Evolutionary conservation across 1,140 invertebrate genomes (phyloP), one percentile per base, ranked within the genome.

Genomic region (Nasonia giraulti): DNA sequence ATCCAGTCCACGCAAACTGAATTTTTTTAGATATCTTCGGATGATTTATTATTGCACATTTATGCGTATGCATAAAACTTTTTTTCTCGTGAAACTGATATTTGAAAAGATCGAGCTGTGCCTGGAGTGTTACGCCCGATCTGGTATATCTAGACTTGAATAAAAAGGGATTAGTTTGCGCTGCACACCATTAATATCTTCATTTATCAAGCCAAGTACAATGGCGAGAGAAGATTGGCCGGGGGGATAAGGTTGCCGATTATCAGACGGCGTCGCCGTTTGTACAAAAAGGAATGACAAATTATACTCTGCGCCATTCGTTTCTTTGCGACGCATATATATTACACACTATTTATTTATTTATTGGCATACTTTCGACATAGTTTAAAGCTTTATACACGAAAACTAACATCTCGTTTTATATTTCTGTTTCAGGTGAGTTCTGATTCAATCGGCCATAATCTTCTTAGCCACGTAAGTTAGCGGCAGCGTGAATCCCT

Each of bases 401-500:
- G 11, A 62, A 62, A 62, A 62, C 27, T 71, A 71, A 71, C 14
- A 27, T 23, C 2, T 31, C 4, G 20, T 17, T 71, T 3, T 71
- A 5, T 71, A 10, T 71, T 33, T 71, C 7, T 71, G 69, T 71
- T 71, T 11, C 69, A 71, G 69, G 69, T 71, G 27, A 71, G 69
- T 71, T 23, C 4, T 23, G 6, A 69, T 69, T 69, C 68, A 17
- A 27, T 12, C 27, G 12, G 0, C 10, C 68, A 10, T 7, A 14
- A 14, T 69, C 20, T 69, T 69, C 68, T 27, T 0, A 31, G 17
- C 3, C 27, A 69, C 23, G 68, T 69, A 69, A 69, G 68, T 69
- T 69, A 12, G 10, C 27, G 23, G n/a, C 17, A 5, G 17, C 12
- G 50, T 0, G 12, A 20, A 55, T 55, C 12, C 5, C 17, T 10